These are phyloP conservation scores for Hyposoter didymator DNA, from an alignment of 2,888 invertebrate species.

Conservation along the genomic window DNA sequence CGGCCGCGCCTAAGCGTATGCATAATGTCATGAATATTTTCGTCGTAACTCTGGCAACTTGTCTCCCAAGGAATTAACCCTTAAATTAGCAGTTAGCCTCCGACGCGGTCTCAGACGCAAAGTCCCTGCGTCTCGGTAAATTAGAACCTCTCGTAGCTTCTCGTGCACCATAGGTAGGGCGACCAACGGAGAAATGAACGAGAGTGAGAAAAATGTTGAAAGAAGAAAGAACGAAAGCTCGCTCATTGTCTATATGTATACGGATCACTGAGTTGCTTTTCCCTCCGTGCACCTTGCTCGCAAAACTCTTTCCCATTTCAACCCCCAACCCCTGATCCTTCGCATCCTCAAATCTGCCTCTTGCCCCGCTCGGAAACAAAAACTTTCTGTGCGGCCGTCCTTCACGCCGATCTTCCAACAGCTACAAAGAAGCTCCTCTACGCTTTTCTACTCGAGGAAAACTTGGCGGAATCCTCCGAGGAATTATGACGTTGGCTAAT, in stretches of 20 bases:
- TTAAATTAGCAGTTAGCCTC: constrained; percentile 84
- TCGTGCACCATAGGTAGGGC: constrained; percentile 58
- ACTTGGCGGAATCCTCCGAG: constrained; percentile 42
- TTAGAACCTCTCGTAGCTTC: constrained; percentile 80
- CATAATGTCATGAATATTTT: constrained; percentile 85
- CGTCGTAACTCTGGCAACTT: constrained; percentile 84
- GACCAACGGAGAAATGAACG: not conserved
- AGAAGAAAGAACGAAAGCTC: constrained; percentile 53
- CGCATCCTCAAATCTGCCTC: constrained; percentile 44
- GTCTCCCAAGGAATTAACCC: constrained; percentile 85
- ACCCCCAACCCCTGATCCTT: constrained; percentile 53
- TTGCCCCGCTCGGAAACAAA: constrained; percentile 49
- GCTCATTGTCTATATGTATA: constrained; percentile 57
- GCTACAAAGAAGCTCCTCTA: constrained; percentile 26
- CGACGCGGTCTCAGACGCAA: constrained; percentile 79
- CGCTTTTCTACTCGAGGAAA: constrained; percentile 40
- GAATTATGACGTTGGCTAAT: constrained; percentile 52
- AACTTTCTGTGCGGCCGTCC: constrained; percentile 63
- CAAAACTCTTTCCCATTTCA: constrained; percentile 75
- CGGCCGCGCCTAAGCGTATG: constrained; percentile 82
- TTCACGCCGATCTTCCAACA: constrained; percentile 44
- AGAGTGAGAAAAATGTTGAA: constrained; percentile 15
- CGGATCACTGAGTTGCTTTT: constrained; percentile 61
- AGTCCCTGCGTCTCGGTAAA: constrained; percentile 83
- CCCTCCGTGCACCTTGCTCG: constrained; percentile 69